phyloP scores from a whole-genome alignment of 2,113 vertebrate species.

The Oceanodroma tethys region DNA sequence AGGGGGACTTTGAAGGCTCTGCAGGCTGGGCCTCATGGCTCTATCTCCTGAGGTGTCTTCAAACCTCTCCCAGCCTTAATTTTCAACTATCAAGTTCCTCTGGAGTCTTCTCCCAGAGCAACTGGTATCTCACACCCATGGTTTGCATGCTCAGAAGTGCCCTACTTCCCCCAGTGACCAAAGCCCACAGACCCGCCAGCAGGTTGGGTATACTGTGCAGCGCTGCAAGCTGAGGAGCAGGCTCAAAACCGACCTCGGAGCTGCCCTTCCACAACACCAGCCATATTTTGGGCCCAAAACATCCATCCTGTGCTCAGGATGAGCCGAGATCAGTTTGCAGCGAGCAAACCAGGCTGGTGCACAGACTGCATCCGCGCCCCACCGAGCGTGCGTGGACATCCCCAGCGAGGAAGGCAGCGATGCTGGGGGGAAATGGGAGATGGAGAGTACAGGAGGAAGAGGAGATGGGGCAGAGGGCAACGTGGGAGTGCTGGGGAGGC shows the following conservation, averaged over 20 bases:
- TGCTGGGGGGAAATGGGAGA: background rate
- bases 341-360: background rate
- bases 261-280: background rate
- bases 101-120: background rate
- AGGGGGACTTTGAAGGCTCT: background rate
- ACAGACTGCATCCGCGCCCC: accelerated
- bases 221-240: background rate
- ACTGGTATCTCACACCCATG: accelerated
- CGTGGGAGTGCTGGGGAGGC: accelerated
- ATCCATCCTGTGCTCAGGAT: background rate
- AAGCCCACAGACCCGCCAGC: background rate
- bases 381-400: accelerated
- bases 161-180: background rate
- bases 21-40: background rate
- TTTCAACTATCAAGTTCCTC: background rate
- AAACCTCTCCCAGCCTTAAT: background rate
- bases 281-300: background rate
- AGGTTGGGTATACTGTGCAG: background rate
- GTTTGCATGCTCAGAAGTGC: accelerated
- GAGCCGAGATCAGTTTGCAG: background rate
- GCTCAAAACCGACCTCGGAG: background rate
- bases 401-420: background rate
- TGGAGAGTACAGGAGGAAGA: background rate
- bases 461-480: background rate
- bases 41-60: background rate